A percentile compares a stretch with the other conserved stretches of the same genome.
Evolutionary conservation across 2,888 invertebrate species (phyloP).

Genomic region (Acanthosepion pharaonis): DNA sequence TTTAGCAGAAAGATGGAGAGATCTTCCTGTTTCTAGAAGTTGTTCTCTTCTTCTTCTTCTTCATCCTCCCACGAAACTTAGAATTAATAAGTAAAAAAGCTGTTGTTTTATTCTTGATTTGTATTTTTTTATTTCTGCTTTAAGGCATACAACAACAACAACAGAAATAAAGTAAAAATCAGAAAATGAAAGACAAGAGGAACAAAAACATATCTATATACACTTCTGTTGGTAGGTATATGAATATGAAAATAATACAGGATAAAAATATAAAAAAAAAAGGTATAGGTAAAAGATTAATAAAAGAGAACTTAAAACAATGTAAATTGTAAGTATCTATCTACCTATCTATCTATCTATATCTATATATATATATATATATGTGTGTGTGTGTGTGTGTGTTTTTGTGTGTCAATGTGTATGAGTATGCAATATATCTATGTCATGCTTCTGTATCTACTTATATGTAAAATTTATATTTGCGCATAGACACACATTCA

Average conservation of each 20-base stretch:
- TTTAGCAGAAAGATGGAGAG: not conserved
- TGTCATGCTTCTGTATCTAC: no score
- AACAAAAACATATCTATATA: not conserved
- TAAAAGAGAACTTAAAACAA: not conserved
- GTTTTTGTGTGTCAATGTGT: no score
- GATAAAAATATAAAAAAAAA: not conserved
- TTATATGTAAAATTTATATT: no score
- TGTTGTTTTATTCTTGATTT: not conserved
- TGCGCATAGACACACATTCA: no score
- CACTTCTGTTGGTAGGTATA: not conserved
- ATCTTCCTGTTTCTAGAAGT: not conserved
- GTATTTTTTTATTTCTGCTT: not conserved
- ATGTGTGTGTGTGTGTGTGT: no score
- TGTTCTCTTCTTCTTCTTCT: not conserved
- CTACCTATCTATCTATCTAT: not conserved
- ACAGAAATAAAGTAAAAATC: not conserved
- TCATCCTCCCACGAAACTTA: not conserved
- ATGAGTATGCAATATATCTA: no score
- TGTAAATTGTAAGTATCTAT: not conserved
- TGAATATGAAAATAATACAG: not conserved
- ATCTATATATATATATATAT: not conserved
- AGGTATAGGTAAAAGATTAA: not conserved
- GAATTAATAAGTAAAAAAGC: conserved; percentile 33
- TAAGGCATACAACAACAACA: not conserved
- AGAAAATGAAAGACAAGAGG: not conserved